Evolutionary conservation across 2,888 invertebrate genomes (phyloP), one percentile per base, ranked within the genome.

Genomic region (Tolmerus cingulatus): DNA sequence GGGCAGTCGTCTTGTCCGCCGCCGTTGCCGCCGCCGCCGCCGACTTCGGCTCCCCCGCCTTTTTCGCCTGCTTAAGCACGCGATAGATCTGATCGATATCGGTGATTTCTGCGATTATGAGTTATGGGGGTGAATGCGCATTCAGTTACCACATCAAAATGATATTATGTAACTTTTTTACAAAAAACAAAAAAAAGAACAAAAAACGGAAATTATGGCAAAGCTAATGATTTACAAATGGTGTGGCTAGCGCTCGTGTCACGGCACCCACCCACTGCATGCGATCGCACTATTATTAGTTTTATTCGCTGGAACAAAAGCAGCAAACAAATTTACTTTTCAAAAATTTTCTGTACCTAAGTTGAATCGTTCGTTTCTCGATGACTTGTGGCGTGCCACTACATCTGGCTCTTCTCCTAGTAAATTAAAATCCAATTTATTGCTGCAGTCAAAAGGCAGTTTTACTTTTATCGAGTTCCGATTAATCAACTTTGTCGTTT

Each of bases 31-130:
- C 30, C 30, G 30, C 30, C 66, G 12, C 19, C 66, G 66, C 66
- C 87, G 88, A 90, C 90, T 91, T 92, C 92, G 97, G 96, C 95
- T 97, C 97, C 92, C 97, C 97, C 92, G 97, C 97, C 95, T 97
- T 97, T 92, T 97, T 97, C 92, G 97, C 97, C 93, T 97, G 97
- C 95, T 97, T 97, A 94, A 98, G 95, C 93, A 97, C 97, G 94
- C 97, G 97, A 94, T 98, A 98, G 93, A 97, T 97, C 94, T 96
- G 96, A 95, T 98, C 97, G 94, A 97, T 95, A 94, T 97, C 91
- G 91, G 94, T 92, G 89, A 92, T 91, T 91, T 92, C 92, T 90
- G 37, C 40, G 76, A n/a, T 76, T 86, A 34, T 74, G 74, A 74
- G 23, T 37, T 57, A 66, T 57, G 82, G 51, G 57, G 82, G 57